Evolutionary conservation across 2,797 vertebrate genomes (phyloP).

Genomic region (Threskiornis aethiopicus): DNA sequence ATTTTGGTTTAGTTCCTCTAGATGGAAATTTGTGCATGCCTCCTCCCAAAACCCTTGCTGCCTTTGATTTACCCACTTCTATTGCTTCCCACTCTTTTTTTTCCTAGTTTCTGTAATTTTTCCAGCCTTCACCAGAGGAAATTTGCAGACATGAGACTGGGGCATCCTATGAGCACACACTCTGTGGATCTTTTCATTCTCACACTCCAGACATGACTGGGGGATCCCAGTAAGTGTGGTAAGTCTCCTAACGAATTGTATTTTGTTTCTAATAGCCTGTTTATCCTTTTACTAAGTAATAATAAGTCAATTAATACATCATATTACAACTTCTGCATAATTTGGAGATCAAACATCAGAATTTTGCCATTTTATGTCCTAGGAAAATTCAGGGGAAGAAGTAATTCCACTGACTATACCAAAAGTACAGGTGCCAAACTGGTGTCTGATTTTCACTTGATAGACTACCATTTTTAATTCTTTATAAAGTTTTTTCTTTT

Average conservation of each 20-base stretch:
- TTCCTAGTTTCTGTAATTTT: background rate
- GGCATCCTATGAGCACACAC: fast-evolving
- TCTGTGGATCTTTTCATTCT: background rate
- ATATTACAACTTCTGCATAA: background rate
- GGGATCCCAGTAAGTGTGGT: background rate
- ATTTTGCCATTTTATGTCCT: background rate
- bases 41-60: background rate
- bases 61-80: background rate
- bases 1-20: background rate
- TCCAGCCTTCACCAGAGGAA: background rate
- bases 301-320: background rate
- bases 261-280: background rate
- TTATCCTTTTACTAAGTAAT: background rate
- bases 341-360: background rate
- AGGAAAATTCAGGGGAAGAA: background rate
- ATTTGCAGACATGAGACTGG: fast-evolving
- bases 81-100: background rate
- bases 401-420: background rate
- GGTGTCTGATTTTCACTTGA: background rate
- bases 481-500: background rate
- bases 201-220: background rate
- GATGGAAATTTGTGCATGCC: background rate
- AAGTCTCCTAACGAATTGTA: too few species aligned
- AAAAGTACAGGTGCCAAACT: background rate
- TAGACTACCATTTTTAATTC: background rate